Percentiles rank a stretch among this genome's conserved stretches.
Conservation (phyloP, 2,797 vertebrate genomes). For the Protonibea diacanthus region DNA sequence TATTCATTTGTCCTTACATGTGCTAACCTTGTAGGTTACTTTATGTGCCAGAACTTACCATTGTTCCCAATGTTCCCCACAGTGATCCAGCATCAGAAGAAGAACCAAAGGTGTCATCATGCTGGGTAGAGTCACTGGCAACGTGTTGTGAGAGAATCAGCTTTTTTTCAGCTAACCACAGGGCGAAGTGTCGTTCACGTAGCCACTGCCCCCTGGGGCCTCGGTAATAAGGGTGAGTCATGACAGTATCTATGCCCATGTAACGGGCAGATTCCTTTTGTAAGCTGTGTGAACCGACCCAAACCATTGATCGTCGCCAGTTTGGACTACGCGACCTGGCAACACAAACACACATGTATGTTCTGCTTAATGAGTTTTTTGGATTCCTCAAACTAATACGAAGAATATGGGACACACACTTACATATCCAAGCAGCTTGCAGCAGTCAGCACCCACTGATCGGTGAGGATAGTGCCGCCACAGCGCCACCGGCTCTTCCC, state of each 20-base stretch:
- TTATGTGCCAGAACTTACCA: slow-evolving; percentile 22
- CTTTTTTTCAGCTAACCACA: slow-evolving; percentile 45
- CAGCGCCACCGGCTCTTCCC: not conserved
- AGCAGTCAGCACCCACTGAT: slow-evolving; percentile 51
- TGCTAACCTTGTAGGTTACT: too few species aligned
- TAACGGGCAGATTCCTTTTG: rapidly evolving
- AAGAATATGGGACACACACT: not conserved
- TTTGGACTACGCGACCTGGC: rapidly evolving
- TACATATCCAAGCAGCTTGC: slow-evolving; percentile 45
- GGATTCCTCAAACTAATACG: not conserved
- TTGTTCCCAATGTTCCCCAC: slow-evolving; percentile 7
- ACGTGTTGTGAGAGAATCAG: rapidly evolving
- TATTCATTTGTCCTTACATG: not conserved
- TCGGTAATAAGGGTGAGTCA: rapidly evolving
- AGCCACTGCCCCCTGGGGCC: rapidly evolving
- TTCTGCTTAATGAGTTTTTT: too few species aligned
- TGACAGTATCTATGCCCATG: rapidly evolving
- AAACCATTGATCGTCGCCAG: rapidly evolving
- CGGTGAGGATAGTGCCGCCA: slow-evolving; percentile 35
- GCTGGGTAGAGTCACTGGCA: not conserved
- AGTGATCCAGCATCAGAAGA: slow-evolving; percentile 58
- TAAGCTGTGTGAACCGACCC: not conserved
- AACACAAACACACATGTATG: slow-evolving; percentile 23
- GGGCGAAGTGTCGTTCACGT: slow-evolving; percentile 38
- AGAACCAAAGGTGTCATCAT: rapidly evolving